Base-by-base conservation (phyloP, 1,140 invertebrate species). In the Lordiphosa clarofinis region DNA sequence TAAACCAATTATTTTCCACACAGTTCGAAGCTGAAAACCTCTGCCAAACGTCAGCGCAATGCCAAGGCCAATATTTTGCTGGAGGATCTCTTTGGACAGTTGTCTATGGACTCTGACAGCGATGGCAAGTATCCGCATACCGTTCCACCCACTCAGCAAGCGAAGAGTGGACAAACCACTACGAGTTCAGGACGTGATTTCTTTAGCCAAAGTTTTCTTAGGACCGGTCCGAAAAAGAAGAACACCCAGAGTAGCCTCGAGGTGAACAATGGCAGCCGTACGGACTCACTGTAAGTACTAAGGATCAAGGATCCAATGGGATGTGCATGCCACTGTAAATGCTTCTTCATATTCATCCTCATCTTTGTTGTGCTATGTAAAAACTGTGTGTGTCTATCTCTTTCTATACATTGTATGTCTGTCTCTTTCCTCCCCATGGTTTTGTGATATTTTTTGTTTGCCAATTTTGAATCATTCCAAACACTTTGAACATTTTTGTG, bases 1-100 rank as follows among this genome's bases (percentile, higher is more conserved):
- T 31, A 8, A 31, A 33, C 33, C 44, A 37, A 59, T 11, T 57
- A 46, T 52, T 35, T 36, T 42, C 37, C 54, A 43, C 10, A 11
- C 56, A 89, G 88, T 9, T 86, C 76, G 9, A 89, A 89, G 70
- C 56, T 89, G 39, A 89, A 89, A 73, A 86, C 69, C 11, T 89
- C 87, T 33, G 87, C 76, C 44, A 88, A 87, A 46, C 62, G 68
- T 1, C 78, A 89, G 39, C 62, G 75, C 28, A 84, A 86, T 56
- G 65, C 78, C 39, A 88, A 88, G 44, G 40, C 82, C 9, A 89
- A 87, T 31, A 73, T 88, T 9, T 52, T 89, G 21, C 57, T 89
- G 8, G 88, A 89, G 53, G 88, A 89, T 56, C 67, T 89, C 10
- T 89, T 89, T 37, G 88, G 88, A 2, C 71, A 87, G n/a, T 47